phyloP scores from a whole-genome alignment of 2,113 vertebrate genomes.

The Peromyscus californicus region DNA sequence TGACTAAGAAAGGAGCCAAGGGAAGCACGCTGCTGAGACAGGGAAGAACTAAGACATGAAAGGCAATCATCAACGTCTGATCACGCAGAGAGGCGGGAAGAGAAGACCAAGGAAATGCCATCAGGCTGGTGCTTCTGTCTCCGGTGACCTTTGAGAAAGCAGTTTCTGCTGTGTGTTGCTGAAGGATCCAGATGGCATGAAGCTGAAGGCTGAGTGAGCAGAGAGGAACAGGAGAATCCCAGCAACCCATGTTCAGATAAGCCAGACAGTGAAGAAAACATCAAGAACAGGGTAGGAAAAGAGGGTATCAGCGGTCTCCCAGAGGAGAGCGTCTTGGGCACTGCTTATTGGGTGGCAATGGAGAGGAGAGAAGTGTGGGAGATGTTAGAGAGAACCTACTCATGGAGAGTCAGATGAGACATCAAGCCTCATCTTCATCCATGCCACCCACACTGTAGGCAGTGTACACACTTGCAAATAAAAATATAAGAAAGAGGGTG shows the following conservation, averaged over 20 bases:
- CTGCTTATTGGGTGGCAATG: not conserved
- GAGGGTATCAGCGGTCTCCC: fast-evolving
- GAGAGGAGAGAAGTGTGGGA: not conserved
- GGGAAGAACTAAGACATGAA: not conserved
- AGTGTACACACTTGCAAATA: not conserved
- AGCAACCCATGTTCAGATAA: not conserved
- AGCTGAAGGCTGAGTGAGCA: not conserved
- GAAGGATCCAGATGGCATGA: not conserved
- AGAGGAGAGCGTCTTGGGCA: no score
- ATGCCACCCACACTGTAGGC: not conserved
- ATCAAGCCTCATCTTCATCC: not conserved
- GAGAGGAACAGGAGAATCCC: no score
- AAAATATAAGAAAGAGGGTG: not conserved
- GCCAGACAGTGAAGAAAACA: not conserved
- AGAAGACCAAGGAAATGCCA: not conserved
- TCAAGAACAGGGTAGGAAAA: not conserved
- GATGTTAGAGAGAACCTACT: not conserved
- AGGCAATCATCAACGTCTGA: not conserved
- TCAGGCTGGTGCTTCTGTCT: not conserved
- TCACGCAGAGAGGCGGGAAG: not conserved
- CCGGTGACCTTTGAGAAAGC: conserved; percentile 26
- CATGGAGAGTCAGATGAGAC: no score
- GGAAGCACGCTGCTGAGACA: not conserved
- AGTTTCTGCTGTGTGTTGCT: not conserved
- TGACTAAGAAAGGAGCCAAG: not conserved